Base-by-base conservation (phyloP, 1,140 invertebrate genomes). In the Microplitis demolitor region DNA sequence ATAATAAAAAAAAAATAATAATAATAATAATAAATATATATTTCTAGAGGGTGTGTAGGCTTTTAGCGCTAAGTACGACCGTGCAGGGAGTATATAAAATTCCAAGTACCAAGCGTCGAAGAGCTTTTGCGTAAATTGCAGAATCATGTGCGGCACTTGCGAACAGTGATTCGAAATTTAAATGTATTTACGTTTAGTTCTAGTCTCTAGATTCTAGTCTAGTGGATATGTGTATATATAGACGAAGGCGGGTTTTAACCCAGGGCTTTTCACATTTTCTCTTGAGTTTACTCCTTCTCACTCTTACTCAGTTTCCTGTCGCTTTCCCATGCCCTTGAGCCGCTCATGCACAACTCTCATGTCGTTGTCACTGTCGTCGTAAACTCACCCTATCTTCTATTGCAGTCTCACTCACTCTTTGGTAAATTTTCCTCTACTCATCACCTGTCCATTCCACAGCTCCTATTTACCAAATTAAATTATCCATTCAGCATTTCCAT, bases 51-150 rank as follows among this genome's bases (percentile, higher is more conserved):
- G 6, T 11, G 6, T 6, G 39, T 11, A 45, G 11, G 39, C 39
- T 45, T 45, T 45, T 45, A 45, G 39, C 39, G 11, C 24, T 45
- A 45, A 45, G 39, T 45, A 45, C 39, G 11, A 9, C 6, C 39
- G 39, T 24, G 24, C 24, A 0, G 6, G 39, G 11, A 45, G 39
- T 45, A 11, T 45, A 45, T 45, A 45, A 45, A 45, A 45, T 11
- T 6, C 39, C 39, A 9, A 45, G 39, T 45, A 11, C 39, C 39
- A 9, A 8, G 31, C 5, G 16, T 61, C 16, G 11, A 39, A 24
- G 62, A 64, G 62, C 62, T 64, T 64, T 64, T 39, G 62, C 35
- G 33, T 64, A 64, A 64, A 64, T 64, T 64, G 62, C 33, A 64
- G 35, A 64, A 39, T 64, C 62, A 24, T 64, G 62, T 64, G 37